A percentile compares a stretch with the other conserved stretches of the same genome.
phyloP scores from a whole-genome alignment of 2,113 vertebrate species.

The Perca fluviatilis region DNA sequence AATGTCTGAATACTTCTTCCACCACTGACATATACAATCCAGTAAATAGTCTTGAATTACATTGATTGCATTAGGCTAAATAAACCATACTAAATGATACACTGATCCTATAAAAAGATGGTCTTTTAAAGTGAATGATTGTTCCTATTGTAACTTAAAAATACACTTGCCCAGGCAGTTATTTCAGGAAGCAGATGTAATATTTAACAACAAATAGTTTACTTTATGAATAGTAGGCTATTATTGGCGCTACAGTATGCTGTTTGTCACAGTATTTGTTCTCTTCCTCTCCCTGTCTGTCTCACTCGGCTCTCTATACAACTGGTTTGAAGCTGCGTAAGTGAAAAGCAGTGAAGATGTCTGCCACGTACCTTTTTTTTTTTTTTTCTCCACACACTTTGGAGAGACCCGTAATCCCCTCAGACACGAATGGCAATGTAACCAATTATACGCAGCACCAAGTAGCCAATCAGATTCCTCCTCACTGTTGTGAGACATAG shows the following conservation, averaged over 20 bases:
- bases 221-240: neutral
- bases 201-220: conserved; percentile 11
- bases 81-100: neutral
- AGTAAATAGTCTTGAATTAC: neutral
- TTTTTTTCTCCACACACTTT: neutral
- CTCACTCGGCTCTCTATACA: neutral
- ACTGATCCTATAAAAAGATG: neutral
- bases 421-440: conserved; percentile 44
- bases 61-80: neutral
- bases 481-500: conserved; percentile 56
- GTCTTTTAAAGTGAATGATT: neutral
- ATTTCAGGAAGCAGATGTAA: conserved; percentile 11
- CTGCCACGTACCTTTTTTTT: neutral
- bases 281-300: neutral
- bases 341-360: conserved; percentile 48
- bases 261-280: conserved; percentile 10
- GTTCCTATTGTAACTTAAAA: neutral
- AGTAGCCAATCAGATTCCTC: conserved; percentile 63
- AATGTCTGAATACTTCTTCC: too few species aligned
- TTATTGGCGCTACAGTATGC: neutral
- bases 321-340: conserved; percentile 6
- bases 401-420: conserved; percentile 28
- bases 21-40: neutral
- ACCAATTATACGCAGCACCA: conserved; percentile 28
- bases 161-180: neutral